phyloP scores from a whole-genome alignment of 2,797 vertebrate genomes.

The Potorous gilbertii region DNA sequence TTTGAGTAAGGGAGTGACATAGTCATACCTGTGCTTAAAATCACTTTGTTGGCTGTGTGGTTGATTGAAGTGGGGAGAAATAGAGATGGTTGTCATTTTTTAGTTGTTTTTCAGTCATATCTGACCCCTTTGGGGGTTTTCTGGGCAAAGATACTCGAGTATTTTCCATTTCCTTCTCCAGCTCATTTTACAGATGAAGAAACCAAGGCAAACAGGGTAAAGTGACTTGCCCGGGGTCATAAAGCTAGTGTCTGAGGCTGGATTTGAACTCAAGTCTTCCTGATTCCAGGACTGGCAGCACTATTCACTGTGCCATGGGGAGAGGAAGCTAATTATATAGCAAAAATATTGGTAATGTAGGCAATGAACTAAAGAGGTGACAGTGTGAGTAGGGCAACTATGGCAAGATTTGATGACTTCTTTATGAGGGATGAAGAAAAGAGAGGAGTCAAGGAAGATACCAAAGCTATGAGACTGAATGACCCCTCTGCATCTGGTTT shows the following conservation, averaged over 20 bases:
- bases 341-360: background rate
- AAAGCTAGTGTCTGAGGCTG: background rate
- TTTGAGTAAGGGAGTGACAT: background rate
- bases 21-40: background rate
- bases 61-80: background rate
- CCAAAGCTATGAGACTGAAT: background rate
- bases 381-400: background rate
- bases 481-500: background rate
- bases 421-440: background rate
- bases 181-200: background rate
- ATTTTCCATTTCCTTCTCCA: background rate
- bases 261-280: background rate
- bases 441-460: background rate
- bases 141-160: background rate
- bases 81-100: background rate
- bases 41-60: background rate
- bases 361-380: background rate
- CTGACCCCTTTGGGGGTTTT: background rate
- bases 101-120: background rate
- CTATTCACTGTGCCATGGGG: background rate
- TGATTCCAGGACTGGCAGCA: background rate
- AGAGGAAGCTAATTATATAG: background rate
- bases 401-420: background rate
- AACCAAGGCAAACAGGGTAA: background rate
- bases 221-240: background rate